phyloP scores from a whole-genome alignment of 23 tunicate species.

The Styela clava region DNA sequence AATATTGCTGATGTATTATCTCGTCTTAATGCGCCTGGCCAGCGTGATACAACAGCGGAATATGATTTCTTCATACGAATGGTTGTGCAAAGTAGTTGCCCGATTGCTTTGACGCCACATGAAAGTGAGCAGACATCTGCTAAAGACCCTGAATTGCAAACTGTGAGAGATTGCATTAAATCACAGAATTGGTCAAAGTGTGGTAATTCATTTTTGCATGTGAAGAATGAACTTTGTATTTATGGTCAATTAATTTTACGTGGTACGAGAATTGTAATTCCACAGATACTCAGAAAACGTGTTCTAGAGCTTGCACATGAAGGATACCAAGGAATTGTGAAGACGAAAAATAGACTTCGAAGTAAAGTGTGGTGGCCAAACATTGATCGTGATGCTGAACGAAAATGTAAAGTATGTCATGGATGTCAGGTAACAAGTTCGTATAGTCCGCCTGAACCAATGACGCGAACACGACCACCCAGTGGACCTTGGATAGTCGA shows the following conservation, averaged over 20 bases:
- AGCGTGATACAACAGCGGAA: no score
- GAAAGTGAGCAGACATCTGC: no score
- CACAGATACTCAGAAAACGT: background rate
- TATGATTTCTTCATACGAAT: no score
- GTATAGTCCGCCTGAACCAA: constrained; percentile 15
- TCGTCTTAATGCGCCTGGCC: no score
- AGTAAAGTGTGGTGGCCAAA: constrained; percentile 49
- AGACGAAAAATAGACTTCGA: constrained; percentile 29
- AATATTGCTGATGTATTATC: no score
- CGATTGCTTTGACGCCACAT: no score
- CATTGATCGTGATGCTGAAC: constrained; percentile 34
- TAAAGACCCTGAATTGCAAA: constrained; percentile 16
- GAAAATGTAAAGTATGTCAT: constrained; percentile 29
- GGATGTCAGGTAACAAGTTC: constrained; percentile 39
- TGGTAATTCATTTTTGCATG: constrained; percentile 11
- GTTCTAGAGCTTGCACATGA: constrained; percentile 17
- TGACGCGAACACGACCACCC: constrained; percentile 13
- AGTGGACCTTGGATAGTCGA: constrained; percentile 26
- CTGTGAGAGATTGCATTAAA: background rate
- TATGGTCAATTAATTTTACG: constrained; percentile 12
- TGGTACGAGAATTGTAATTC: constrained; percentile 8
- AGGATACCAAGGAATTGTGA: constrained; percentile 39
- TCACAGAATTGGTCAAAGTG: constrained; percentile 31
- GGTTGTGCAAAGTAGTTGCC: no score
- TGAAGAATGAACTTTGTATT: constrained; percentile 25